Evolutionary conservation across 2,113 vertebrate species (phyloP), one percentile per base, ranked within the genome.

Genomic region (Scartelaos histophorus): DNA sequence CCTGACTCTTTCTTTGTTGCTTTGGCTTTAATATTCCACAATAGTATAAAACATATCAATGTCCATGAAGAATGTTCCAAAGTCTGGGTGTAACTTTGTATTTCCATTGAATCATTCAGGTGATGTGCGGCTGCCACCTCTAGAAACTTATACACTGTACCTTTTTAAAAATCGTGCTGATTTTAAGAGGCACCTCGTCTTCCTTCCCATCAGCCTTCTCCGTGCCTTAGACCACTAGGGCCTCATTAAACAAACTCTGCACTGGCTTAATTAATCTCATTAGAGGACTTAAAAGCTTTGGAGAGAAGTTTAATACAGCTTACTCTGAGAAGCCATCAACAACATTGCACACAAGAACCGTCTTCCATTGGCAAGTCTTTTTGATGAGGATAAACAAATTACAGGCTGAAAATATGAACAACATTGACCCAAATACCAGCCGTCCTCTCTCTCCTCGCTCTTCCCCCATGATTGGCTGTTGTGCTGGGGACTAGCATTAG

Each of bases 261-360:
- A 75, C 71, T 66, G 45, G 5, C 74, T 86, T 90, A 89, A 90
- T 91, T 88, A 82, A 91, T 92, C 88, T 90, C 77, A 85, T 89
- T 86, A 92, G 75, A 35, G 83, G 78, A 82, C 82, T 87, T 86
- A 67, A 80, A 87, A 79, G 86, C 78, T 86, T 89, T 82, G 69
- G 67, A 79, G 24, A 24, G 70, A 83, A 66, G 73, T 66, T 79
- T 61, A 84, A 70, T 54, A 69, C 74, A 69, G 57, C 80, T 66
- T 58, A 75, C 75, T 69, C 3, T 47, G 68, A 82, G 78, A 66
- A 45, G 45, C 34, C n/a, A 67, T 51, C 64, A 38, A 75, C 60
- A 13, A 25, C 58, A 17, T 35, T 17, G 62, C 73, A 69, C 49
- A 46, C 29, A 69, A 73, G n/a, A 21, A 67, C 56, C 60, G 54